A percentile compares a stretch with the other conserved stretches of the same genome.
phyloP scores from a whole-genome alignment of 2,797 vertebrate genomes.

The Peromyscus aztecus region DNA sequence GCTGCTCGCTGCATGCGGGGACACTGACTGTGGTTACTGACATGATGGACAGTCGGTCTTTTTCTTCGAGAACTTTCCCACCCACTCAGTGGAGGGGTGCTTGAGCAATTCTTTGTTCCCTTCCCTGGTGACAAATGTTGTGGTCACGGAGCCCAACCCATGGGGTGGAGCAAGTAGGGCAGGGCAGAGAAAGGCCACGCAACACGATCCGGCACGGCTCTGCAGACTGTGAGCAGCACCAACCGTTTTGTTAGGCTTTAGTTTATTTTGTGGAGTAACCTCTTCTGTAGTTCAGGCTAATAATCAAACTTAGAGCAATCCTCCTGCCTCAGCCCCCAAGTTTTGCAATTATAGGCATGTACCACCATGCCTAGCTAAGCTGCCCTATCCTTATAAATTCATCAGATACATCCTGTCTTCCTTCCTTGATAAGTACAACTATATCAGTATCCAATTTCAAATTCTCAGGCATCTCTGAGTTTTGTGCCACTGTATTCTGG shows the following conservation, averaged over 20 bases:
- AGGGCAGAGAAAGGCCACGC: not conserved
- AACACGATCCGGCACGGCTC: not conserved
- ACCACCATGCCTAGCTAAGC: not conserved
- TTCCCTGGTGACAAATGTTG: not conserved
- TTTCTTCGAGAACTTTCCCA: not conserved
- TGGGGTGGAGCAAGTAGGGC: not conserved
- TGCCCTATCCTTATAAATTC: not conserved
- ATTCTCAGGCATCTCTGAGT: constrained; percentile 15
- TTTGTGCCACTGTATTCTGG: not conserved
- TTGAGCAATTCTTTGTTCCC: not conserved
- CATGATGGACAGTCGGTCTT: not conserved
- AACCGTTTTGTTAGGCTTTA: not conserved
- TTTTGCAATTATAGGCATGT: not conserved
- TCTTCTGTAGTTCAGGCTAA: not conserved
- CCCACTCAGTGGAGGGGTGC: not conserved
- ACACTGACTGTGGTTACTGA: not conserved
- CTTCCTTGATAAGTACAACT: not conserved
- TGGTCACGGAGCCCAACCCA: not conserved
- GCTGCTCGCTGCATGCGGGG: not conserved
- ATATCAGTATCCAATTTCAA: constrained; percentile 11
- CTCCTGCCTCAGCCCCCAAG: not conserved
- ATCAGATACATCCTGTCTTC: not conserved
- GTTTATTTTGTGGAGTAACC: not conserved
- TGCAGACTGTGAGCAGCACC: not conserved
- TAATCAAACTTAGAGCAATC: not conserved